A percentile compares a stretch with the other conserved stretches of the same genome.
These are phyloP conservation scores for Actinopyga echinites DNA, from an alignment of 53 echinoderm and acorn worm genomes.

Conservation along the genomic window DNA sequence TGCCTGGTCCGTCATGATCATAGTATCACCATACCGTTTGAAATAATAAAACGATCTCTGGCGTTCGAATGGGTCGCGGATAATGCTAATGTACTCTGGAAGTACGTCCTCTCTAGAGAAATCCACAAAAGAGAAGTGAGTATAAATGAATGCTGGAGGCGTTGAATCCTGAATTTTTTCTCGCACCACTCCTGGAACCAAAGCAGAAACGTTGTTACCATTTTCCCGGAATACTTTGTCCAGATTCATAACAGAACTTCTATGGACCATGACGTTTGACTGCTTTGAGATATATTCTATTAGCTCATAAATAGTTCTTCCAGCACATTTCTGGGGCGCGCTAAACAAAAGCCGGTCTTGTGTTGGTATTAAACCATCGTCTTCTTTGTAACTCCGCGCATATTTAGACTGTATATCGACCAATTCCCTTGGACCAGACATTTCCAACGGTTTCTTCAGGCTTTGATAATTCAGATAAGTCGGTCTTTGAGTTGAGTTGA, in stretches of 20 bases:
- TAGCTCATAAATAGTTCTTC: constrained; percentile 18
- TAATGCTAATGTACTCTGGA: constrained; percentile 10
- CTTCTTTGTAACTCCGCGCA: no score
- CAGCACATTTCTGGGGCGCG: constrained; percentile 33
- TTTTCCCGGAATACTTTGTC: not conserved
- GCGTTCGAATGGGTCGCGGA: constrained; percentile 30
- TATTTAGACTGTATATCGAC: no score
- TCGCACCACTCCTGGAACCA: not conserved
- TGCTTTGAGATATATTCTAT: constrained; percentile 15
- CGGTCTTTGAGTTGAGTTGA: no score
- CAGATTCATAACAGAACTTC: constrained; percentile 4
- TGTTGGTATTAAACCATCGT: no score
- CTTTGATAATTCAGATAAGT: no score
- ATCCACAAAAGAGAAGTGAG: constrained; percentile 19
- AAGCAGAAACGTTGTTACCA: not conserved
- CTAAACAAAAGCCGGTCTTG: not conserved
- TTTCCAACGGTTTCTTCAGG: no score
- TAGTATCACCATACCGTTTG: constrained; percentile 32
- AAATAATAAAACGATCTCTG: constrained; percentile 30
- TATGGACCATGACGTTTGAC: not conserved
- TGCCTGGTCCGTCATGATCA: not conserved
- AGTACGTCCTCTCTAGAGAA: not conserved
- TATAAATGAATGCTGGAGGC: constrained; percentile 7
- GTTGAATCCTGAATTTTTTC: not conserved
- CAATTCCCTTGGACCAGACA: no score